Percentiles rank a stretch among this genome's conserved stretches.
Evolutionary conservation across 2,797 vertebrate species (phyloP).

Genomic region (Melopsittacus undulatus): DNA sequence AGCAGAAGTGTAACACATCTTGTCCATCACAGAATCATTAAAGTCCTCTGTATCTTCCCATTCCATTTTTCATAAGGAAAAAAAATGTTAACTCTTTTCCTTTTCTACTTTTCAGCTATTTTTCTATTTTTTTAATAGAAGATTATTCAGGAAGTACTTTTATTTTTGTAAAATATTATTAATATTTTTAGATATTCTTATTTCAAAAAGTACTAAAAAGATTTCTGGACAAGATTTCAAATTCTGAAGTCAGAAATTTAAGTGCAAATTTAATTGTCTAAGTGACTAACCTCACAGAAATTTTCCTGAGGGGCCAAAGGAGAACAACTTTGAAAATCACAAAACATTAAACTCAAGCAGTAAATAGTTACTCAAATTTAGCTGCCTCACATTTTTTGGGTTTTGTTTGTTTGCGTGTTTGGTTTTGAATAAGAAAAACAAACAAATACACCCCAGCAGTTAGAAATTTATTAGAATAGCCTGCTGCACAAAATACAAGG

Average conservation of each 20-base stretch:
- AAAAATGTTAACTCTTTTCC: slow-evolving; percentile 24
- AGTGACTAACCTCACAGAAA: not conserved
- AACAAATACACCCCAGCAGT: not conserved
- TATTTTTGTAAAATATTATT: not conserved
- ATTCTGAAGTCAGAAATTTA: not conserved
- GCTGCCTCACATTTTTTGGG: rapidly evolving
- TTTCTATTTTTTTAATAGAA: not conserved
- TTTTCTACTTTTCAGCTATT: not conserved
- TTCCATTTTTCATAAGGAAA: slow-evolving; percentile 58
- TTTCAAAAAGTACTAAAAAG: not conserved
- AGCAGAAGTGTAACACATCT: slow-evolving; percentile 60
- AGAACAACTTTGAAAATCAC: not conserved
- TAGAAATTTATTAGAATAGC: not conserved
- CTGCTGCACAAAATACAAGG: not conserved
- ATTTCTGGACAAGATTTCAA: not conserved
- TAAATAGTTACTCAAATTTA: not conserved
- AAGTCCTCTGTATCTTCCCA: slow-evolving; percentile 59
- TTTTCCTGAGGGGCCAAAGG: not conserved
- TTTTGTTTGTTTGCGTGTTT: not conserved
- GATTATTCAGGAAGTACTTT: not conserved
- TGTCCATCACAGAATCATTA: slow-evolving; percentile 68
- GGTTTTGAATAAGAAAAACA: not conserved
- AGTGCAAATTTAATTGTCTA: not conserved
- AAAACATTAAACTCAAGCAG: not conserved
- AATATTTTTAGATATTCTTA: not conserved